These are phyloP conservation scores for Sardina pilchardus DNA, from an alignment of 2,113 vertebrate species.

Conservation along the genomic window DNA sequence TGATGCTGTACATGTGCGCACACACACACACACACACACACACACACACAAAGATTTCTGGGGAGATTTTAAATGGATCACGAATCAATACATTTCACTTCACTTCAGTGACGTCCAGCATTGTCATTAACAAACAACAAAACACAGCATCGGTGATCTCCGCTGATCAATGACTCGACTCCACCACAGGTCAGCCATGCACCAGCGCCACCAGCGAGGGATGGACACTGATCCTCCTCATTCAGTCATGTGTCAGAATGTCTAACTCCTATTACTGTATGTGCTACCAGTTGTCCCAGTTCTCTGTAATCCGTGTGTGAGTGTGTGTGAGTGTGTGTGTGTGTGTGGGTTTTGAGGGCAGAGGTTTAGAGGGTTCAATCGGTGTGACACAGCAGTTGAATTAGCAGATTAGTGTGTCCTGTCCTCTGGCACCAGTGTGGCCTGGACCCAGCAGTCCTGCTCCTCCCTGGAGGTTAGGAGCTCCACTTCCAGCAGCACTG, in stretches of 20 bases:
- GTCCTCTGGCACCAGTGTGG: too few species aligned
- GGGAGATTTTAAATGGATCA: neutral
- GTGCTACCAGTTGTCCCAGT: neutral
- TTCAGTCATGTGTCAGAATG: neutral
- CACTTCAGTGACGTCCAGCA: neutral
- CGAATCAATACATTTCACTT: neutral
- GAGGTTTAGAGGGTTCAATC: neutral
- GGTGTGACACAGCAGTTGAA: neutral
- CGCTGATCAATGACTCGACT: neutral
- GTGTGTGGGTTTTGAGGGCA: neutral
- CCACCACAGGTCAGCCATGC: neutral
- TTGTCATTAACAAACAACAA: too few species aligned
- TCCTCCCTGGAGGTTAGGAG: too few species aligned
- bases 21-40: neutral
- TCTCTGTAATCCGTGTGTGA: neutral
- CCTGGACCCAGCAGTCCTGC: too few species aligned
- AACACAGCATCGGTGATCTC: too few species aligned
- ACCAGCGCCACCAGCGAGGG: neutral
- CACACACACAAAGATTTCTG: neutral
- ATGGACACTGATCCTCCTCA: neutral
- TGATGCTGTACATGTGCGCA: neutral
- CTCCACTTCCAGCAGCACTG: neutral
- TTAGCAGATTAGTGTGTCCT: neutral
- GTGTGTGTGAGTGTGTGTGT: neutral
- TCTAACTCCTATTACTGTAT: neutral